These are phyloP conservation scores for Prionace glauca DNA, from an alignment of 2,797 vertebrate genomes.

Conservation along the genomic window DNA sequence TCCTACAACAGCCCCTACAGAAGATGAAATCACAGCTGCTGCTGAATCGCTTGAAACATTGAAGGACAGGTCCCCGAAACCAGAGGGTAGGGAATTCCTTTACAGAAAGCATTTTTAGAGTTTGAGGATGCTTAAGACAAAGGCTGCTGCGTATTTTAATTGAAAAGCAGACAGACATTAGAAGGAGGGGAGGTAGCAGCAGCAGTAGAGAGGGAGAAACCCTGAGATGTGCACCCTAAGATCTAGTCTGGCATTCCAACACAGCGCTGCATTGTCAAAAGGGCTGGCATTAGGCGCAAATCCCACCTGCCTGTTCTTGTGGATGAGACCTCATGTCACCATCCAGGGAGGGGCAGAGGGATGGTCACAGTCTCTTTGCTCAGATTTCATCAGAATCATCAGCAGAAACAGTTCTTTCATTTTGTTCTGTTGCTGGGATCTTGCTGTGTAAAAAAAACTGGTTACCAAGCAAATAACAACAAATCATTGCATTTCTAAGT, in stretches of 20 bases:
- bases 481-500: not conserved
- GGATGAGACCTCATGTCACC: not conserved
- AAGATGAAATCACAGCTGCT: not conserved
- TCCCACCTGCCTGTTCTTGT: not conserved
- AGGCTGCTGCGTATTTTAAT: not conserved
- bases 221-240: not conserved
- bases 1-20: not conserved
- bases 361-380: not conserved
- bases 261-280: not conserved
- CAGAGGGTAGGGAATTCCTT: not conserved
- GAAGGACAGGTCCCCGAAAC: not conserved
- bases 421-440: not conserved
- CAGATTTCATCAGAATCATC: not conserved
- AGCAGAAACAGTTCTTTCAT: not conserved
- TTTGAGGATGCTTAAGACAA: not conserved
- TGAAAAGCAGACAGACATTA: too few relatives aligned
- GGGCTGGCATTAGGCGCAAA: too few relatives aligned
- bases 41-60: too few relatives aligned
- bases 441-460: not conserved
- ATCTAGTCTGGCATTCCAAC: not conserved
- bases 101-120: not conserved
- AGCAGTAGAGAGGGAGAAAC: not conserved
- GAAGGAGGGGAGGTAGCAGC: not conserved
- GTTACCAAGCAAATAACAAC: not conserved
- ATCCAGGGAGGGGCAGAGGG: not conserved